A percentile compares a stretch with the other conserved stretches of the same genome.
Evolutionary conservation across 1,140 invertebrate genomes (phyloP).

Genomic region (Drosophila nigrodunni): DNA sequence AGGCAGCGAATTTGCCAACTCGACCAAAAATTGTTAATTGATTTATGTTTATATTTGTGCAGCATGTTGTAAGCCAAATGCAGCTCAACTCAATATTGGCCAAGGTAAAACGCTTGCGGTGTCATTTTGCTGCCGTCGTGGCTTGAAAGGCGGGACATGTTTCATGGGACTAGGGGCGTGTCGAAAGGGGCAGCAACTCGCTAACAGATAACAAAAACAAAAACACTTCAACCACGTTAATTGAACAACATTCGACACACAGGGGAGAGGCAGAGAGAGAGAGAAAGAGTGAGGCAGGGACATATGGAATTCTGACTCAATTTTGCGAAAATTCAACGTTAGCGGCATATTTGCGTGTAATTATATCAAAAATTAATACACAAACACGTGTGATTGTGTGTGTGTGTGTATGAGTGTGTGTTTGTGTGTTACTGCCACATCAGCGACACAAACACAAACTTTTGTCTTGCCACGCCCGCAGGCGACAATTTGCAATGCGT

Average conservation of each 20-base stretch:
- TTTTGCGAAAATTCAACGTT: constrained; percentile 67
- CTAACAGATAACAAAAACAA: constrained; percentile 71
- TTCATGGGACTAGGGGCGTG: neutral
- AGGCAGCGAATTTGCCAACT: neutral
- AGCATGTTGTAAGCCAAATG: constrained; percentile 65
- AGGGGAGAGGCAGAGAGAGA: neutral
- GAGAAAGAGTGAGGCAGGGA: neutral
- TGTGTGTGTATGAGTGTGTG: neutral
- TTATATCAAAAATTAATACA: constrained; percentile 67
- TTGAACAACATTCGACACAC: constrained; percentile 76
- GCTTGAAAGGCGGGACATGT: neutral
- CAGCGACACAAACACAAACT: constrained; percentile 45
- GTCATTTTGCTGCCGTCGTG: constrained; percentile 50
- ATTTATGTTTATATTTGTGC: constrained; percentile 84
- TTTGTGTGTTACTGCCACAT: constrained; percentile 18
- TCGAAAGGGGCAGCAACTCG: constrained; percentile 5
- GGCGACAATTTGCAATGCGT: constrained; percentile 61
- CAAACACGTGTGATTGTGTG: neutral
- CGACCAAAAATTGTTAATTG: constrained; percentile 80
- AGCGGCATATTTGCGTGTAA: constrained; percentile 78
- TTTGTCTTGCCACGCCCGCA: constrained; percentile 58
- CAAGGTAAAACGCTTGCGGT: constrained; percentile 69
- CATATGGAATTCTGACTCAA: constrained; percentile 47
- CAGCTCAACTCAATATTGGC: constrained; percentile 27
- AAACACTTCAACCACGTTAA: constrained; percentile 70